These are phyloP conservation scores for Hyalella azteca DNA, from an alignment of 2,888 invertebrate genomes.

Conservation along the genomic window DNA sequence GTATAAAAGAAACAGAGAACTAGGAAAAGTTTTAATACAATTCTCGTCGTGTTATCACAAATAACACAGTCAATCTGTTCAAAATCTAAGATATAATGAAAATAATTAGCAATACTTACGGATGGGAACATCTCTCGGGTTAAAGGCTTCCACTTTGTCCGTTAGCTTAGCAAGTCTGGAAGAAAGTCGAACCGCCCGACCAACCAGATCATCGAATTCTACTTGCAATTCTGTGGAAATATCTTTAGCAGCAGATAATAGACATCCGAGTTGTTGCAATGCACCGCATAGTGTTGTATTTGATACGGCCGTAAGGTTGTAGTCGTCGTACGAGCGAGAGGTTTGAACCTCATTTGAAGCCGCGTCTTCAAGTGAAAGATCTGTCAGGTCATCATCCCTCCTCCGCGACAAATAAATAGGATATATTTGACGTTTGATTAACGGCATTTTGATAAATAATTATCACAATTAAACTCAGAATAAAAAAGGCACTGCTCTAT, in stretches of 20 bases:
- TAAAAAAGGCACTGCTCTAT: background rate
- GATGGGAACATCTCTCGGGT: constrained; percentile 90
- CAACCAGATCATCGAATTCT: constrained; percentile 76
- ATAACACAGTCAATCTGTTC: background rate
- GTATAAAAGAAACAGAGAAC: too few species aligned
- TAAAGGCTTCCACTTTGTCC: constrained; percentile 74
- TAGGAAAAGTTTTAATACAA: too few species aligned
- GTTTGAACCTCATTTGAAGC: background rate
- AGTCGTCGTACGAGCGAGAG: constrained; percentile 64
- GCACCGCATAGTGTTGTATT: constrained; percentile 86
- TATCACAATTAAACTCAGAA: background rate
- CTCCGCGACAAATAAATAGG: constrained; percentile 49
- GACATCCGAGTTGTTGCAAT: constrained; percentile 81
- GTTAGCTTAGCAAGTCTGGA: constrained; percentile 74
- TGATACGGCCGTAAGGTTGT: constrained; percentile 84
- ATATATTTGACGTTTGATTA: constrained; percentile 53
- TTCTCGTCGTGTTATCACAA: too few species aligned
- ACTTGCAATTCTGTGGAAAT: constrained; percentile 82
- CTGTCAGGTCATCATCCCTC: constrained; percentile 37
- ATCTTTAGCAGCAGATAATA: constrained; percentile 82
- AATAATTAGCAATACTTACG: constrained; percentile 74
- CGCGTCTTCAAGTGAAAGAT: background rate
- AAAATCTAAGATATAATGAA: background rate
- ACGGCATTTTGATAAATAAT: constrained; percentile 47
- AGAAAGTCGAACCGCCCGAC: constrained; percentile 75